Base-by-base conservation (phyloP, 2,888 invertebrate species). In the Harpalus rubripes region DNA sequence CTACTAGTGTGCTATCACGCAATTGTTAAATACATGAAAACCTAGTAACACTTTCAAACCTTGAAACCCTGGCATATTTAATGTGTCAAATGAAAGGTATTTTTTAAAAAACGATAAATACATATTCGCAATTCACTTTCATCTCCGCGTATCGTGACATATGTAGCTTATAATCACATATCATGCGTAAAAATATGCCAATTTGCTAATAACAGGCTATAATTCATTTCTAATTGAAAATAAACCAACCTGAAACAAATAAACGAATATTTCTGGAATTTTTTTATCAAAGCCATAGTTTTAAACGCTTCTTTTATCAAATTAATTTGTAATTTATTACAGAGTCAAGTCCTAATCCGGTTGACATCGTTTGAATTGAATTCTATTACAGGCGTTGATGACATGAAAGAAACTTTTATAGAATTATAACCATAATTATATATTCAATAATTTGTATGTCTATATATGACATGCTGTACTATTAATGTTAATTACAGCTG, bases 171-270 rank as follows among this genome's bases (percentile, higher is more conserved):
- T 74, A 44, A 74, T 74, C 44, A 74, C 72, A 74, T 72, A 72
- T 74, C 72, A 52, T 44, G 72, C 72, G 72, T 74, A 74, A 74
- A 74, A 44, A 74, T 74, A 74, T 44, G 72, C 72, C 72, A 74
- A 44, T 74, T 74, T 74, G 72, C 72, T 74, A 44, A 74, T 74
- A 74, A 74, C 72, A 16, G 44, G 18, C 18, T 18, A 44, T 44
- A 74, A 74, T 44, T 74, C 72, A 74, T 74, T 41, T 44, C 72
- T 74, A 74, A 74, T 74, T 74, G 72, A 44, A 44, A 44, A 74
- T 74, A 74, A 74, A 74, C 72, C 72, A 74, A 44, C 72, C 39
- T 41, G 72, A 74, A 74, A 74, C 41, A 18, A 41, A 44, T 15
- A 18, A 41, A 18, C 22, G 26, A 44, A 44, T 74, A 16, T 74